phyloP scores from a whole-genome alignment of 1,140 invertebrate species.

The Hypothenemus hampei region DNA sequence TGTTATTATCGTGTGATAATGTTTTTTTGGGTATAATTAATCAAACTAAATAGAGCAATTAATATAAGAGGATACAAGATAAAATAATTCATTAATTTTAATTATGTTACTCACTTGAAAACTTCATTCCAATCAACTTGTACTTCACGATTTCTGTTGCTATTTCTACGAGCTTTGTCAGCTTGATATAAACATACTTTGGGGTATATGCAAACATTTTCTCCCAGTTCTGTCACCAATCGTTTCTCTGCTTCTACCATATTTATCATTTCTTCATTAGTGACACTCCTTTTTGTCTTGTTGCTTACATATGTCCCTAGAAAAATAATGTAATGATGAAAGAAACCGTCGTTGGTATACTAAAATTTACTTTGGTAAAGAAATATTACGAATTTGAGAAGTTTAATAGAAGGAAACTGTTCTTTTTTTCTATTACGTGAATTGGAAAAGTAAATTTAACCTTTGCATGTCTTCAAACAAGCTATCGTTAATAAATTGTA shows the following conservation, averaged over 20 bases:
- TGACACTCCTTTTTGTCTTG: constrained; percentile 44
- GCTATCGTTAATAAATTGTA: too few species aligned
- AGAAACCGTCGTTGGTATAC: background rate
- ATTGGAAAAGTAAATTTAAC: too few species aligned
- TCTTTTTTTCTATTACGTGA: too few species aligned
- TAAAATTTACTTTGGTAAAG: too few species aligned
- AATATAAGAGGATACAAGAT: too few species aligned
- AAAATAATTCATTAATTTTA: too few species aligned
- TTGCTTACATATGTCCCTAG: constrained; percentile 59
- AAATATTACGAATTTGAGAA: too few species aligned
- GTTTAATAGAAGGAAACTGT: too few species aligned
- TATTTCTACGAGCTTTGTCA: constrained; percentile 45
- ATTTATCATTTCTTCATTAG: constrained; percentile 52
- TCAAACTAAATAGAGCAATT: too few species aligned
- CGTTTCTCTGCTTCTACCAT: constrained; percentile 64
- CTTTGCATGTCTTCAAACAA: too few species aligned
- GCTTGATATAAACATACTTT: constrained; percentile 64
- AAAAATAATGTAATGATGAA: constrained; percentile 21
- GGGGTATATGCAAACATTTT: constrained; percentile 65
- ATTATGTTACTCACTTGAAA: constrained; percentile 55
- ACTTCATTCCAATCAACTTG: constrained; percentile 61
- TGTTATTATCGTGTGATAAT: constrained; percentile 11
- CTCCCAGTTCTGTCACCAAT: constrained; percentile 61
- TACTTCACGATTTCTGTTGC: constrained; percentile 39
- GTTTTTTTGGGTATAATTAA: constrained; percentile 4